phyloP scores from a whole-genome alignment of 2,113 vertebrate species.

The Peucedramus taeniatus region DNA sequence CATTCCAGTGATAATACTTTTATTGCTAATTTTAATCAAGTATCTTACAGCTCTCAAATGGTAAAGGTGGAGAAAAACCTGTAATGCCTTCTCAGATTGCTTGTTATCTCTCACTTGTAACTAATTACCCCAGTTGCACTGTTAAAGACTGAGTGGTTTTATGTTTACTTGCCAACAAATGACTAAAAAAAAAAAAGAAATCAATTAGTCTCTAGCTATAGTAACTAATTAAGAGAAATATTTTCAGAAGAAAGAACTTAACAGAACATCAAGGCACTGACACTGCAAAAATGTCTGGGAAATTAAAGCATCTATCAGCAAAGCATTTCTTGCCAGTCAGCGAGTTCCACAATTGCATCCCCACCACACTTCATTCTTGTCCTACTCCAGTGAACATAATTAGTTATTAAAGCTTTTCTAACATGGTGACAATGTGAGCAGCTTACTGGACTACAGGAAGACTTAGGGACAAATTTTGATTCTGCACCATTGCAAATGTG shows the following conservation, averaged over 20 bases:
- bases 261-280: not conserved
- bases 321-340: not conserved
- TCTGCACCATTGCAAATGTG: not conserved
- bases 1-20: not conserved
- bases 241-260: slow-evolving; percentile 18
- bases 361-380: not conserved
- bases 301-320: not conserved
- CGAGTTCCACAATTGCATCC: not conserved
- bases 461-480: not conserved
- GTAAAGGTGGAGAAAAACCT: slow-evolving; percentile 17
- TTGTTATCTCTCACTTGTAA: slow-evolving; percentile 51
- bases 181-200: not conserved
- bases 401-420: not conserved
- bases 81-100: slow-evolving; percentile 47
- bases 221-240: slow-evolving; percentile 30
- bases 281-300: not conserved
- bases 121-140: slow-evolving; percentile 42
- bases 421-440: not conserved
- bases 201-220: slow-evolving; percentile 19
- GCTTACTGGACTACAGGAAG: not conserved
- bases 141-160: not conserved
- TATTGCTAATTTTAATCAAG: not conserved
- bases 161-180: not conserved
- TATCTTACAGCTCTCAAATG: not conserved
- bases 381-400: not conserved